These are phyloP conservation scores for Neotoxoptera formosana DNA, from an alignment of 1,140 invertebrate species.

Conservation along the genomic window DNA sequence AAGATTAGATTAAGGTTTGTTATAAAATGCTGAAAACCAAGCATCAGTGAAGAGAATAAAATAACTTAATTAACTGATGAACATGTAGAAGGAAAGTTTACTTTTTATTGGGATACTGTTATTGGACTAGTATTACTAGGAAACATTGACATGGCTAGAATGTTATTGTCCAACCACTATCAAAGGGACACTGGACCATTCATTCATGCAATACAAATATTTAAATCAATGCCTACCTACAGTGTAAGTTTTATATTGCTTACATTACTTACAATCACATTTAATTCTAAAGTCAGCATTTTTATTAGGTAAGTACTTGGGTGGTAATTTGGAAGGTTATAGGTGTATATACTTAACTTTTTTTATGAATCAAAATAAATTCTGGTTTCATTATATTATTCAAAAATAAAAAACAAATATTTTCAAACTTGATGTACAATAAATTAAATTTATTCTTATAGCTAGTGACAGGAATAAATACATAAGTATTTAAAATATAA, in stretches of 20 bases:
- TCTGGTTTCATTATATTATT: too few species aligned
- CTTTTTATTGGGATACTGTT: conserved; percentile 84
- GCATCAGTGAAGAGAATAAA: conserved; percentile 67
- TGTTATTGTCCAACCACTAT: conserved; percentile 79
- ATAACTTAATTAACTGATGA: conserved; percentile 64
- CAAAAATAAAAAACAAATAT: too few species aligned
- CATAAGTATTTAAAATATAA: too few species aligned
- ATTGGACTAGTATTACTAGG: conserved; percentile 82
- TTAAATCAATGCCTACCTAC: conserved; percentile 83
- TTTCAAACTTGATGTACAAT: background rate
- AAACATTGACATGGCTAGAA: conserved; percentile 78
- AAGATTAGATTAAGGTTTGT: conserved; percentile 89
- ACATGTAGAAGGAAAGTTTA: conserved; percentile 70
- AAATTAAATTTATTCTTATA: background rate
- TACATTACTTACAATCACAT: background rate
- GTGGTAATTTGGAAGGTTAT: background rate
- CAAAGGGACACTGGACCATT: conserved; percentile 74
- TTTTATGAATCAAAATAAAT: too few species aligned
- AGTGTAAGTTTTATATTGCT: conserved; percentile 68
- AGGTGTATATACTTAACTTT: too few species aligned
- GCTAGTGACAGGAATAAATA: background rate
- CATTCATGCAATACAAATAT: conserved; percentile 74
- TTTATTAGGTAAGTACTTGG: background rate
- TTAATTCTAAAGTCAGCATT: background rate
- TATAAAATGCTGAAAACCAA: conserved; percentile 76